Evolutionary conservation across 2,888 invertebrate species (phyloP).

Genomic region (Tenthredo mesomela): DNA sequence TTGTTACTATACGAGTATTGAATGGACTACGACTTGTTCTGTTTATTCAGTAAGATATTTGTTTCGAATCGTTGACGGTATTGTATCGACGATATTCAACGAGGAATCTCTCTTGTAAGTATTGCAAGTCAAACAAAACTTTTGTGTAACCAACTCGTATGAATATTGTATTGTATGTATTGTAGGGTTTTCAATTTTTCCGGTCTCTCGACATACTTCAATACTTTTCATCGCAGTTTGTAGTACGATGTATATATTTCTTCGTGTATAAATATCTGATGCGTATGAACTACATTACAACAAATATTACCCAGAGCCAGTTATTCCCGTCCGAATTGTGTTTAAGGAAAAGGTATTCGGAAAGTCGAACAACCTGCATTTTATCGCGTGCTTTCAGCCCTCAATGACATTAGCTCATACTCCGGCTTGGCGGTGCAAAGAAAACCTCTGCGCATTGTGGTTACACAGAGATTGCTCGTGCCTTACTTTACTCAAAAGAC

Average conservation of each 20-base stretch:
- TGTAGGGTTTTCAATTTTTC: neutral
- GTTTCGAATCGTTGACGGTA: neutral
- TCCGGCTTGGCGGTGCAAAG: neutral
- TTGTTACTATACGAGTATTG: neutral
- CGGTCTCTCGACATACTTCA: neutral
- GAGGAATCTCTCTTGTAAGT: neutral
- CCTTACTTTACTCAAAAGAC: constrained; percentile 7
- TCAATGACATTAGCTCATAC: constrained; percentile 1
- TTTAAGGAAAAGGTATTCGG: neutral
- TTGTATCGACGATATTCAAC: neutral
- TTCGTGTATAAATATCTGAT: neutral
- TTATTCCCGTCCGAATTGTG: neutral
- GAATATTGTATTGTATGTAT: neutral
- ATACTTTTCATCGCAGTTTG: neutral
- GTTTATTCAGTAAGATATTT: neutral
- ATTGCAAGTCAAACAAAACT: neutral
- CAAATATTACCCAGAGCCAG: neutral
- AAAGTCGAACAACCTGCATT: constrained; percentile 29
- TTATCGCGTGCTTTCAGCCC: neutral
- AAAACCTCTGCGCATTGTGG: constrained; percentile 8
- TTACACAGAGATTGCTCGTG: constrained; percentile 19
- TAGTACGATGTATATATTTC: neutral
- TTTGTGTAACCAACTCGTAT: neutral
- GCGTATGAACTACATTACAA: neutral
- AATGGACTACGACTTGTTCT: neutral